Percentiles rank a stretch among this genome's conserved stretches.
These are phyloP conservation scores for Enteromius unitaeniatus DNA, from an alignment of 2,797 vertebrate genomes.

Conservation along the genomic window DNA sequence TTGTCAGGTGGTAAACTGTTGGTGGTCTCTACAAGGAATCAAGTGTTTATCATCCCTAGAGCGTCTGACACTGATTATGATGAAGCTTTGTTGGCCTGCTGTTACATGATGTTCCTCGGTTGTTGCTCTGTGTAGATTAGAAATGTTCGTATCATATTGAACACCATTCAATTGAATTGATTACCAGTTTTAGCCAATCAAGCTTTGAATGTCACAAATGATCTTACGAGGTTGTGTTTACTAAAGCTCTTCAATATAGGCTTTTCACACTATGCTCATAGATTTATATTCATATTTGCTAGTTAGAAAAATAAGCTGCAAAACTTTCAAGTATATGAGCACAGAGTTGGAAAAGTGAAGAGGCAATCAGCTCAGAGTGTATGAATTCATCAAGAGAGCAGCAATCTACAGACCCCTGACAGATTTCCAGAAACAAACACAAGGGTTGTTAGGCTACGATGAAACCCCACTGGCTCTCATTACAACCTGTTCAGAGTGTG, in stretches of 20 bases:
- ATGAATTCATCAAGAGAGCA: slow-evolving; percentile 59
- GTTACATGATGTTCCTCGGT: neutral
- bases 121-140: neutral
- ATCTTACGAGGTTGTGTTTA: neutral
- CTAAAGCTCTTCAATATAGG: neutral
- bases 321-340: slow-evolving; percentile 16
- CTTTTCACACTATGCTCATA: neutral
- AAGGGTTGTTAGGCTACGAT: slow-evolving; percentile 67
- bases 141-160: slow-evolving; percentile 2
- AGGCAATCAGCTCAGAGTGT: slow-evolving; percentile 34
- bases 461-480: slow-evolving; percentile 77
- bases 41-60: neutral
- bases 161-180: neutral
- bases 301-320: neutral
- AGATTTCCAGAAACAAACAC: slow-evolving; percentile 66
- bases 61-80: slow-evolving; percentile 29
- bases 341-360: neutral
- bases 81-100: neutral
- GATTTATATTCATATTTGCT: slow-evolving; percentile 17
- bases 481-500: slow-evolving; percentile 64
- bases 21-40: neutral
- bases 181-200: neutral
- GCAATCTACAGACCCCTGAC: slow-evolving; percentile 64
- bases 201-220: neutral
- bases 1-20: slow-evolving; percentile 36